Conservation (phyloP, 2,113 vertebrate species). For the Colistium nudipinnis region DNA sequence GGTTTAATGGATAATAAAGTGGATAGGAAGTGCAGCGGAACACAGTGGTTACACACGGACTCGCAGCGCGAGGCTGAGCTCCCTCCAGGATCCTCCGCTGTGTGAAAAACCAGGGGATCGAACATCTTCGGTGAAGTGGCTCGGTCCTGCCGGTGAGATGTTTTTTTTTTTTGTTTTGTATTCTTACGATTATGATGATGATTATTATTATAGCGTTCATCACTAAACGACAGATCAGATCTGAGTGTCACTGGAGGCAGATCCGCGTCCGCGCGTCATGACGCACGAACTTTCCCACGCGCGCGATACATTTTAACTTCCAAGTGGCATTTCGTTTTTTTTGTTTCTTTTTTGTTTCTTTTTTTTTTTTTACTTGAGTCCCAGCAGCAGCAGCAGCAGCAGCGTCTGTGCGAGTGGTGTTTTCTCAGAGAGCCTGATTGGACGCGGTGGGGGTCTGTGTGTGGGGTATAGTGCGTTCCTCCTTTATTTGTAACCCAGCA, state of each 20-base stretch:
- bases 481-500: slow-evolving; percentile 79
- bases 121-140: slow-evolving; percentile 6
- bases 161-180: too few relatives aligned
- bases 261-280: neutral
- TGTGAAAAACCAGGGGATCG: slow-evolving; percentile 18
- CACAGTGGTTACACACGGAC: slow-evolving; percentile 63
- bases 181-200: too few relatives aligned
- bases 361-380: neutral
- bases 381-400: neutral
- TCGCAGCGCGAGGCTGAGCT: slow-evolving; percentile 55
- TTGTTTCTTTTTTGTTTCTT: neutral
- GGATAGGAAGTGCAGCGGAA: slow-evolving; percentile 50
- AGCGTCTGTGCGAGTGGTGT: neutral
- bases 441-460: slow-evolving; percentile 59
- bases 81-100: slow-evolving; percentile 40
- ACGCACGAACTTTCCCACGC: slow-evolving; percentile 4
- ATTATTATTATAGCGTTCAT: too few relatives aligned
- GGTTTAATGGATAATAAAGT: slow-evolving; percentile 58
- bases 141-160: slow-evolving; percentile 35
- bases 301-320: too few relatives aligned
- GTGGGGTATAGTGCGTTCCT: slow-evolving; percentile 69
- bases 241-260: too few relatives aligned
- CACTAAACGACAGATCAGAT: too few relatives aligned
- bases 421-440: slow-evolving; percentile 38
- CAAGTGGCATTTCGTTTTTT: too few relatives aligned